phyloP scores from a whole-genome alignment of 2,888 invertebrate genomes.

The Eupithecia inturbata region DNA sequence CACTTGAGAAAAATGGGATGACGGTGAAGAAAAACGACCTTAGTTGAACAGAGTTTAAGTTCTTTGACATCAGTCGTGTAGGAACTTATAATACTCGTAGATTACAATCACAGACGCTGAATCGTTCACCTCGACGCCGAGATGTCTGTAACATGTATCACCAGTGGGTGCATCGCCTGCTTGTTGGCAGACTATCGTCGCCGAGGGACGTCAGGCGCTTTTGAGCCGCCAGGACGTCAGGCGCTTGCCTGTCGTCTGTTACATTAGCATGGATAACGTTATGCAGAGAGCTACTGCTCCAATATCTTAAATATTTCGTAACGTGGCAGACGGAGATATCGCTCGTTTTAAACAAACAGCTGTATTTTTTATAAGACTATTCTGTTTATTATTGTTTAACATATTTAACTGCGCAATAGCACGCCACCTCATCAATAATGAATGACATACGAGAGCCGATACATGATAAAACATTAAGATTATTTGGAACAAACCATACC shows the following conservation, averaged over 20 bases:
- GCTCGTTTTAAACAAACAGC: background rate
- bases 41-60: background rate
- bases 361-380: background rate
- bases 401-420: background rate
- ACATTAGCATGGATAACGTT: background rate
- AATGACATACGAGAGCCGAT: background rate
- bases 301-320: background rate
- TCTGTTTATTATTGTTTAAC: background rate
- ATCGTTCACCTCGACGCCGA: background rate
- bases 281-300: background rate
- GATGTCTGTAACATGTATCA: too few species aligned
- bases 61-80: too few species aligned
- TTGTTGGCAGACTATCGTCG: too few species aligned
- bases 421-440: background rate
- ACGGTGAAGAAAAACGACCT: background rate
- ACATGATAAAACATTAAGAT: background rate
- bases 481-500: background rate
- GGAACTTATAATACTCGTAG: background rate
- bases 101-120: background rate
- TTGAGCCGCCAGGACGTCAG: too few species aligned
- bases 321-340: background rate
- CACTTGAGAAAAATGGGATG: background rate
- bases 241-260: background rate
- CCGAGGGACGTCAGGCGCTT: background rate
- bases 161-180: too few species aligned